Conservation (phyloP, 2,113 vertebrate species). For the Capreolus pygargus region DNA sequence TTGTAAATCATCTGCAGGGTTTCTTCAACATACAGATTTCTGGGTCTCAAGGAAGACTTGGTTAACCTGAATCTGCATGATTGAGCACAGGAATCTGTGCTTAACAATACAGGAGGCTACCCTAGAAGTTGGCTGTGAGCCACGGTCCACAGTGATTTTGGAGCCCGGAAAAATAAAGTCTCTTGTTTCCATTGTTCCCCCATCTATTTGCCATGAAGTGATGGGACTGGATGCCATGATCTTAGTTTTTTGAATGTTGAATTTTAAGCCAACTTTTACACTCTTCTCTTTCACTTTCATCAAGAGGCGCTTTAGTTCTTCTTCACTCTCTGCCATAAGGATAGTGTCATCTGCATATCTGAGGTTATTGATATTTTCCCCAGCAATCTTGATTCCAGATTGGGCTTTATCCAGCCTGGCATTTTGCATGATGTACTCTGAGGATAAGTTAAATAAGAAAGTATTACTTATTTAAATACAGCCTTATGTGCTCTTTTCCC, state of each 20-base stretch:
- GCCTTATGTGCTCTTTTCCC: not conserved
- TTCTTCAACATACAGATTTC: not conserved
- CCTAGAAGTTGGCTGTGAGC: not conserved
- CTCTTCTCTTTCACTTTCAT: not conserved
- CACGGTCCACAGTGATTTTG: not conserved
- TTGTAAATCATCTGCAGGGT: not conserved
- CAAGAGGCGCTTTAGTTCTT: accelerated
- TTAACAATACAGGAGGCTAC: not conserved
- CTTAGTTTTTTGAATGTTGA: not conserved
- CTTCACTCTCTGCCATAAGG: not conserved
- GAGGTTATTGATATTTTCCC: not conserved
- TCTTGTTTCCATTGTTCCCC: not conserved
- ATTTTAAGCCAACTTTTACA: not conserved
- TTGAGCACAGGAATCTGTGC: not conserved
- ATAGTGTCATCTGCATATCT: not conserved
- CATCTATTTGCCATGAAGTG: not conserved
- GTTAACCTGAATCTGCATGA: not conserved
- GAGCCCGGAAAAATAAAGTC: not conserved
- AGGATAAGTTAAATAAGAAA: not conserved
- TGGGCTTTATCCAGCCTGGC: not conserved
- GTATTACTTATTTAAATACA: not conserved
- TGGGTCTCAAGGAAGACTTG: not conserved
- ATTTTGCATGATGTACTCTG: not conserved
- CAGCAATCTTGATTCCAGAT: not conserved
- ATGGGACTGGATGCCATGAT: not conserved